Conservation (phyloP, 2,888 invertebrate genomes). For the Ptychoptera albimana region DNA sequence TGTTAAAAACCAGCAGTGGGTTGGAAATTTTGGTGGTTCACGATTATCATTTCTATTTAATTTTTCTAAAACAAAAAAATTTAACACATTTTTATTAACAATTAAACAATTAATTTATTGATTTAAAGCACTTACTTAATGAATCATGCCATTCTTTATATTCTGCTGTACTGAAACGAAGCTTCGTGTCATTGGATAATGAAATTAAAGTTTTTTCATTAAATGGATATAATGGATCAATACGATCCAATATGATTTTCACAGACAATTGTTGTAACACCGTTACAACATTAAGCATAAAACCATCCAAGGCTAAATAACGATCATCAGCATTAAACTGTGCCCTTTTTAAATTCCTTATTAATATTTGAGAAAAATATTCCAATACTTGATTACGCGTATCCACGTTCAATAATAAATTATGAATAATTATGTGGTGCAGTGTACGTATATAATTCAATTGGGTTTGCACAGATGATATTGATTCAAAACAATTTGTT, state of each 20-base stretch:
- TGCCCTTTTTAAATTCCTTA: constrained; percentile 69
- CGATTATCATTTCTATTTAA: constrained; percentile 39
- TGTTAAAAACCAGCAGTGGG: constrained; percentile 94
- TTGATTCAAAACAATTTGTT: not conserved
- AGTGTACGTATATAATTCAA: constrained; percentile 61
- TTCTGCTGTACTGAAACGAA: constrained; percentile 70
- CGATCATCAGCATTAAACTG: constrained; percentile 84
- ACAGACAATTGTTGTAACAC: constrained; percentile 80
- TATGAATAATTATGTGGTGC: constrained; percentile 68
- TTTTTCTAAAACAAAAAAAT: constrained; percentile 25
- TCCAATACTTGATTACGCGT: constrained; percentile 65
- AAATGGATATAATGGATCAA: constrained; percentile 80
- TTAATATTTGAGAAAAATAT: constrained; percentile 63
- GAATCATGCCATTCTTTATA: constrained; percentile 57
- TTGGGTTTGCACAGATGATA: constrained; percentile 21
- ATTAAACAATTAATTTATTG: not conserved
- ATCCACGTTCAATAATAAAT: constrained; percentile 62
- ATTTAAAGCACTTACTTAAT: constrained; percentile 34
- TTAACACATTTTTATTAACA: too few relatives aligned
- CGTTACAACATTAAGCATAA: constrained; percentile 84
- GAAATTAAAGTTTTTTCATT: constrained; percentile 59
- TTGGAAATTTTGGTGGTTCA: constrained; percentile 80
- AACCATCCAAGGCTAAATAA: constrained; percentile 80
- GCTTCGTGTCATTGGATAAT: constrained; percentile 63
- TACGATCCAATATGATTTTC: constrained; percentile 78